Percentiles rank a stretch among this genome's conserved stretches.
phyloP scores from a whole-genome alignment of 2,888 invertebrate species.

The Leptinotarsa juncta region DNA sequence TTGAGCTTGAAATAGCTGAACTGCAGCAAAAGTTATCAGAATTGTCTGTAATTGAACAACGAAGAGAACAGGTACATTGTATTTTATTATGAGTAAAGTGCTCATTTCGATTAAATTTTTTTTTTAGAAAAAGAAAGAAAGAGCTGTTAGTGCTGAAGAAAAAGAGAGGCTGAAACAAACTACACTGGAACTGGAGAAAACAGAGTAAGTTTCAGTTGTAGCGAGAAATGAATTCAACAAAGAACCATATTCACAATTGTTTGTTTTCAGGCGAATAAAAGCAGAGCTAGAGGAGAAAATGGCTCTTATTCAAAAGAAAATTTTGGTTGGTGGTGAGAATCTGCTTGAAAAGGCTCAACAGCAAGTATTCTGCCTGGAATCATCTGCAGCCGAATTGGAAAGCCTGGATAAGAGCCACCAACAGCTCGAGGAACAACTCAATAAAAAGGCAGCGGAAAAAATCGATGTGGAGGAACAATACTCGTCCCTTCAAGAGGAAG shows the following conservation, averaged over 20 bases:
- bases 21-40: slow-evolving; percentile 70
- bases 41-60: slow-evolving; percentile 58
- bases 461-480: slow-evolving; percentile 95
- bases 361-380: slow-evolving; percentile 89
- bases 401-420: slow-evolving; percentile 83
- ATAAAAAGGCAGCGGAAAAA: slow-evolving; percentile 92
- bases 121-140: slow-evolving; percentile 51
- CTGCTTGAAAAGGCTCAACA: slow-evolving; percentile 96
- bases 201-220: slow-evolving; percentile 57
- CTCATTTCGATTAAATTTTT: slow-evolving; percentile 62
- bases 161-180: slow-evolving; percentile 59
- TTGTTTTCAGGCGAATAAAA: slow-evolving; percentile 74
- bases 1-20: slow-evolving; percentile 96
- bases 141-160: slow-evolving; percentile 46
- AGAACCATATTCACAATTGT: background rate
- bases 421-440: slow-evolving; percentile 82
- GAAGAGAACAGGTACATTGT: slow-evolving; percentile 44
- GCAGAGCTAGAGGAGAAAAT: slow-evolving; percentile 87
- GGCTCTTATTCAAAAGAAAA: slow-evolving; percentile 91
- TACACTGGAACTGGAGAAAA: slow-evolving; percentile 61
- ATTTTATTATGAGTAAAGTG: slow-evolving; percentile 58
- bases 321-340: slow-evolving; percentile 98
- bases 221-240: background rate
- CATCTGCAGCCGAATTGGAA: slow-evolving; percentile 86
- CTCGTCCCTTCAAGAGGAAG: slow-evolving; percentile 94